A percentile compares a stretch with the other conserved stretches of the same genome.
Conservation (phyloP, 2,113 vertebrate genomes). For the Grallaria varia region DNA sequence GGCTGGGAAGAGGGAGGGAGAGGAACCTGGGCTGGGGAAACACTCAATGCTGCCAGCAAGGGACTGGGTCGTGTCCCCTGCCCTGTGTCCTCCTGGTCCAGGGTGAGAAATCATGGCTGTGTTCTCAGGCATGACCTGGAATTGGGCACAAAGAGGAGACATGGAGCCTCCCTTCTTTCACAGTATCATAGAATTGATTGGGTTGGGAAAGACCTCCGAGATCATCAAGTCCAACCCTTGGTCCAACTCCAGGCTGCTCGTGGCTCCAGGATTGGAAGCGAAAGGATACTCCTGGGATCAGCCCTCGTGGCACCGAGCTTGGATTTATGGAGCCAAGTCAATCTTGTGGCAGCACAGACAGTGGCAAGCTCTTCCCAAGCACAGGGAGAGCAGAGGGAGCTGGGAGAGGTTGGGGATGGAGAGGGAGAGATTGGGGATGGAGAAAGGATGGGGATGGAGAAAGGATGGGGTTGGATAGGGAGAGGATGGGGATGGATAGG, state of each 20-base stretch:
- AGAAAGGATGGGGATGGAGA: not conserved
- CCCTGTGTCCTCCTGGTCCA: not conserved
- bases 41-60: not conserved
- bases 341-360: not conserved
- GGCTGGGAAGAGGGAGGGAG: not conserved
- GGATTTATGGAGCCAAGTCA: not conserved
- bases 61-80: slow-evolving; percentile 15
- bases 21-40: slow-evolving; percentile 26
- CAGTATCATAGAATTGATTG: too few relatives aligned
- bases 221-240: too few relatives aligned
- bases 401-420: not conserved
- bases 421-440: too few relatives aligned
- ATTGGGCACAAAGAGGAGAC: not conserved
- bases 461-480: not conserved
- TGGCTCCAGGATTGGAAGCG: not conserved
- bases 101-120: not conserved
- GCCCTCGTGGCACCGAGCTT: not conserved
- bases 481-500: not conserved
- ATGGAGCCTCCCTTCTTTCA: accelerated
- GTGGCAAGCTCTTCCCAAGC: not conserved
- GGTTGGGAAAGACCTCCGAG: too few relatives aligned
- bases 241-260: too few relatives aligned
- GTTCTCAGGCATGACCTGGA: not conserved
- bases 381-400: not conserved
- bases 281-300: not conserved